Evolutionary conservation across 2,888 invertebrate species (phyloP), one percentile per base, ranked within the genome.

Genomic region (Pyrgus malvae): DNA sequence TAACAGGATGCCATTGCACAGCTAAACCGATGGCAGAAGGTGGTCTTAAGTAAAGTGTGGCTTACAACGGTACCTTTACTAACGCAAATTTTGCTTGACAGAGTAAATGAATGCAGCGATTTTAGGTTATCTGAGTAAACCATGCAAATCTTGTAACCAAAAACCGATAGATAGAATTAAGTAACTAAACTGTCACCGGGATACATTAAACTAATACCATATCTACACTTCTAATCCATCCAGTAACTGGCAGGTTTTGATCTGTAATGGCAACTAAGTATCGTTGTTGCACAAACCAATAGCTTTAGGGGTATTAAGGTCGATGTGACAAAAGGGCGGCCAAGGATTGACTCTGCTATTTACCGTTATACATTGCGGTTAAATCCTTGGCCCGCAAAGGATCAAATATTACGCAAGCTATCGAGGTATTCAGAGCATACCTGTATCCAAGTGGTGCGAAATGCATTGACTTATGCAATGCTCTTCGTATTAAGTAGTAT

Each of bases 381-480:
- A 54, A 54, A 54, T 54, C 53, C 53, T 54, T 54, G 53, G 45
- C 53, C 53, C 33, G 53, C 23, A 54, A 54, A 45, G 54, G 54
- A 54, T 54, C 53, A 54, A 46, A 54, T 54, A 54, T 54, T 54
- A 54, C 54, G 54, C 54, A 54, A 54, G 54, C 27, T 40, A 46
- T 54, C 54, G 54, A 54, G 54, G 40, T 54, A 54, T 54, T 54
- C 54, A 54, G 54, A 54, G 54, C 54, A 54, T 54, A 54, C 54
- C 40, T 54, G 74, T 93, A 92, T 62, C 93, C 93, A 0, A 94
- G 94, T 40, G 94, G 33, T 16, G 40, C 25, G 41, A 55, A 37
- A 55, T 41, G 41, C 5, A 77, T 93, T 58, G 93, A 93, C 42
- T 94, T 94, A 48, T 48, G 55, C 48, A 55, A 55, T n/a, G n/a